Percentiles rank a stretch among this genome's conserved stretches.
Conservation (phyloP, 2,113 vertebrate species). For the Crotalus viridis region DNA sequence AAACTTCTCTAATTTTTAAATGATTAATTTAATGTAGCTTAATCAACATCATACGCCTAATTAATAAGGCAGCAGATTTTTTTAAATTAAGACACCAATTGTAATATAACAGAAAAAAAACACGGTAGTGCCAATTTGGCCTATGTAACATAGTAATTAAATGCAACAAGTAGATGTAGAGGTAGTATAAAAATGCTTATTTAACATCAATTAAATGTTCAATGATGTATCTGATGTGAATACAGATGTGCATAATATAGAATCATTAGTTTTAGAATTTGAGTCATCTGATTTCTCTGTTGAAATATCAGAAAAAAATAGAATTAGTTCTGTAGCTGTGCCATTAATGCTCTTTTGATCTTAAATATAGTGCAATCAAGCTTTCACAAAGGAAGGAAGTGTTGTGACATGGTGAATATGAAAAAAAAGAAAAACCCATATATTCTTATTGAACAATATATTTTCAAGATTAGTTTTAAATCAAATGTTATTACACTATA, state of each 20-base stretch:
- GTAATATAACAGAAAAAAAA: not conserved
- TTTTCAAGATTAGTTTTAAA: conserved; percentile 41
- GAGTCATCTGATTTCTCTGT: not conserved
- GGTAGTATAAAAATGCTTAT: not conserved
- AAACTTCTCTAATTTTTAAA: not conserved
- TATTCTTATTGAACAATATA: conserved; percentile 41
- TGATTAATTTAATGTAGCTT: not conserved
- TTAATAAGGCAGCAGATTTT: not conserved
- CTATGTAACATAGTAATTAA: not conserved
- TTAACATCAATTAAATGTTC: not conserved
- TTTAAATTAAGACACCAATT: not conserved
- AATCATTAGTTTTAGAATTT: not conserved
- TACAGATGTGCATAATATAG: not conserved
- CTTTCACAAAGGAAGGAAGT: conserved; percentile 15
- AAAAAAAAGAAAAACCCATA: conserved; percentile 44
- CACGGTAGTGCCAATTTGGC: not conserved
- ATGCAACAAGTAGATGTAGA: not conserved
- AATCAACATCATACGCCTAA: not conserved
- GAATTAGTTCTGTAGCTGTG: not conserved
- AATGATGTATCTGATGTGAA: not conserved
- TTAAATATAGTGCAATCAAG: conserved; percentile 48
- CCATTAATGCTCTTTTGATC: conserved; percentile 19
- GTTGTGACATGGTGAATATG: conserved; percentile 40
- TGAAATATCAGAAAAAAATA: conserved; percentile 7
- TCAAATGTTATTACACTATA: conserved; percentile 47